These are phyloP conservation scores for Troides oblongomaculatus DNA, from an alignment of 2,888 invertebrate genomes.

Conservation along the genomic window DNA sequence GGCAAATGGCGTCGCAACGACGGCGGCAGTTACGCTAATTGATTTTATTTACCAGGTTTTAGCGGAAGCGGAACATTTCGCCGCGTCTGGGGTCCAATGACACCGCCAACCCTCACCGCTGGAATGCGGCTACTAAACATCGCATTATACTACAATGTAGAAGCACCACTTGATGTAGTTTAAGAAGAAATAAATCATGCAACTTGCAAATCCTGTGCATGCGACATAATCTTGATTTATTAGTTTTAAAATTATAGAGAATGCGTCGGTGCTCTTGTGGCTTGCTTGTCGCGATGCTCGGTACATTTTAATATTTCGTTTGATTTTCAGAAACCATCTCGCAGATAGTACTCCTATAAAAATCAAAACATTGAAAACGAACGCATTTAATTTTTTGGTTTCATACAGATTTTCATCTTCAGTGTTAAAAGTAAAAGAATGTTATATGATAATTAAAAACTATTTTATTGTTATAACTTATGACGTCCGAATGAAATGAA, in stretches of 20 bases:
- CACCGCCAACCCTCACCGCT: conserved; percentile 44
- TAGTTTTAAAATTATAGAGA: too few relatives aligned
- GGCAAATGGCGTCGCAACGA: conserved; percentile 39
- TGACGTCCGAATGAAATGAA: too few relatives aligned
- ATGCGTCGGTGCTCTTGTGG: too few relatives aligned
- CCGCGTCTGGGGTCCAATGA: conserved; percentile 67
- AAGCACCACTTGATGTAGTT: conserved; percentile 3
- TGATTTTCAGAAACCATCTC: too few relatives aligned
- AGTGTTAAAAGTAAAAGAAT: too few relatives aligned
- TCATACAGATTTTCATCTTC: too few relatives aligned
- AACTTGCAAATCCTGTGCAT: conserved; percentile 5
- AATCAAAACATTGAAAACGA: too few relatives aligned
- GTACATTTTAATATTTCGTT: too few relatives aligned
- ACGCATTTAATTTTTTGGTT: too few relatives aligned
- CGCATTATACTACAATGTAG: conserved; percentile 19
- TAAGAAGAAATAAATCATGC: conserved; percentile 14
- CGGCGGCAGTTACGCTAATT: conserved; percentile 55
- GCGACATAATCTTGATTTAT: conserved; percentile 12
- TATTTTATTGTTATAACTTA: too few relatives aligned
- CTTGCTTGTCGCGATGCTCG: not conserved
- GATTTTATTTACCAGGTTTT: conserved; percentile 61
- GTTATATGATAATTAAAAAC: too few relatives aligned
- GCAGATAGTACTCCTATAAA: too few relatives aligned
- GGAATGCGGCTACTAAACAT: conserved; percentile 26
- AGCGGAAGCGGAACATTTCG: conserved; percentile 63